Base-by-base conservation (phyloP, 2,797 vertebrate genomes). In the Malurus splendens region DNA sequence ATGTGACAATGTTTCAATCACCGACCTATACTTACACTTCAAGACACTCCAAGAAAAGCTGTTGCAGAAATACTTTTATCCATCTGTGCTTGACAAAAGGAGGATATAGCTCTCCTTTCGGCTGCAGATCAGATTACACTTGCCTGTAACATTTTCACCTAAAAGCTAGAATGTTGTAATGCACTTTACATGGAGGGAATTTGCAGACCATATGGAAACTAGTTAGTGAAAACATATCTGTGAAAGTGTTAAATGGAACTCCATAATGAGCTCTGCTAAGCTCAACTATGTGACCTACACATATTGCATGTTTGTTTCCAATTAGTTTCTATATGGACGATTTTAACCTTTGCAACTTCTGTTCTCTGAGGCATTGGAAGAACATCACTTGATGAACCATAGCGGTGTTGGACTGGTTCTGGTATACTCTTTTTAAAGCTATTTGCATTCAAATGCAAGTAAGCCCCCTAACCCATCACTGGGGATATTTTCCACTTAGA, bases 151-250 rank as follows among this genome's bases (percentile, higher is more conserved):
- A 93, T 89, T 95, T 92, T 94, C 90, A 86, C 91, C 86, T 88
- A 94, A 92, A 89, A 86, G 77, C 83, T 90, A 89, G 80, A 82
- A 89, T 64, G 78, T 38, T 86, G 86, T 89, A 92, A 93, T 84
- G 70, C 54, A 52, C 60, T 89, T 92, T 89, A 59, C 80, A 76
- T 70, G 71, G 60, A 73, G 57, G 45, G 80, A 83, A 93, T 94
- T 94, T 87, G 77, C 73, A 89, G 91, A 86, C 70, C 91, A 94
- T 84, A 94, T 92, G 94, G 91, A 90, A 92, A 89, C 50, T 45
- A 57, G 64, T 92, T 76, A 94, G 71, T 68, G 56, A 87, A 95
- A 93, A 93, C 67, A 60, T 92, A 78, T 81, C 86, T 82, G 32
- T 68, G 77, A 52, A 93, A 92, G 91, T 84, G 89, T 87, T 87